Base-by-base conservation (phyloP, 2,113 vertebrate species). In the Arvicanthis niloticus region DNA sequence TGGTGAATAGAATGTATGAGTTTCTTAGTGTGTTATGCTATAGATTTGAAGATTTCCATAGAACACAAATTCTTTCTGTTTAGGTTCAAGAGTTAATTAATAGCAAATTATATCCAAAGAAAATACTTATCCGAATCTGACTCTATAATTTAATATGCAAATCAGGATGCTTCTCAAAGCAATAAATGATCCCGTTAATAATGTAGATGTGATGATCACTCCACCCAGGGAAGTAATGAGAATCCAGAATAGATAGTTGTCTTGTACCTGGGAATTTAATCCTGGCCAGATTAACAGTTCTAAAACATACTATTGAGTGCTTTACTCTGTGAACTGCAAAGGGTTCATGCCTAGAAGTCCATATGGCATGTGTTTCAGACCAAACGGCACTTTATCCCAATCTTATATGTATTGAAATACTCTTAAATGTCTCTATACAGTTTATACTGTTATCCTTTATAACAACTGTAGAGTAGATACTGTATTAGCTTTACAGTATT, bases 331-430 rank as follows among this genome's bases (percentile, higher is more conserved):
- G 45, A 17, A 60, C 15, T 13, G 26, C 19, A n/a, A n/a, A 60
- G 45, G 4, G 4, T 4, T 8, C 5, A 60, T 15, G 22, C 21
- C 24, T 0, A 29, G 48, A 53, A 0, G 17, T 37, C 31, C 29
- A 3, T 26, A 5, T 48, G 31, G 15, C 1, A 16, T 15, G 13
- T 37, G 5, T 70, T n/a, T 37, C 68, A 17, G 34, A n/a, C n/a
- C 15, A 37, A n/a, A 70, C 68, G n/a, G 37, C 34, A 70, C 34
- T n/a, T 2, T 15, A 19, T 70, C 34, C 31, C 68, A n/a, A 70
- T 34, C 65, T 15, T 67, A 67, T 34, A 67, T 5, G 29, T 67
- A 34, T 67, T 31, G 13, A 67, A 34, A 67, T 70, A n/a, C 68
- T 70, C 68, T 70, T 37, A 70, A 70, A 70, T 17, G 1, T 70